A percentile compares a stretch with the other conserved stretches of the same genome.
phyloP scores from a whole-genome alignment of 2,888 invertebrate genomes.

The Eristalinus sepulchralis region DNA sequence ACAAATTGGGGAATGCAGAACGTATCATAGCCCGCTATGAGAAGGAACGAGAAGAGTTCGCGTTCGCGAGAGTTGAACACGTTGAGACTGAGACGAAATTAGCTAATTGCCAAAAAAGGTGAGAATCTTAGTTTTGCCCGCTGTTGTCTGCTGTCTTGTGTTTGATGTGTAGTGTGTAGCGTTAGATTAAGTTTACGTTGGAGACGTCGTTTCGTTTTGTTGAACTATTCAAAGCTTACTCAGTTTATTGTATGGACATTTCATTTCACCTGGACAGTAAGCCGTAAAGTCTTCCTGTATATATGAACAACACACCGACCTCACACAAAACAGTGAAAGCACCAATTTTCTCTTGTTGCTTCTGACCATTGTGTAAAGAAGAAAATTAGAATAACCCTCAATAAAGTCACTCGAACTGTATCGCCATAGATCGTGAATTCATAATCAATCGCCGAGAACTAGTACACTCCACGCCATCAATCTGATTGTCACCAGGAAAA shows the following conservation, averaged over 20 bases:
- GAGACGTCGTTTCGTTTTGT: too few relatives aligned
- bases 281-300: too few relatives aligned
- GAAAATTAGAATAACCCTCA: too few relatives aligned
- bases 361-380: neutral
- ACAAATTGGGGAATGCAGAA: constrained; percentile 66
- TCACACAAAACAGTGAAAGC: neutral
- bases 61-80: constrained; percentile 62
- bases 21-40: constrained; percentile 45
- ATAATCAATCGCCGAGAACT: neutral
- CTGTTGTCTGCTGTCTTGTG: constrained; percentile 1
- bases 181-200: neutral
- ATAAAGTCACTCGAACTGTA: neutral
- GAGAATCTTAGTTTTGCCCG: constrained; percentile 45
- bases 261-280: too few relatives aligned
- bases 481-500: neutral
- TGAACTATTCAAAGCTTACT: too few relatives aligned
- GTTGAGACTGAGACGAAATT: constrained; percentile 71
- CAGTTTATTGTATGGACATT: too few relatives aligned
- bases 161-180: neutral
- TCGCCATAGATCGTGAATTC: neutral
- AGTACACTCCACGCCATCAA: neutral
- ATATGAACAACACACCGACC: neutral
- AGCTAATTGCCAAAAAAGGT: constrained; percentile 72
- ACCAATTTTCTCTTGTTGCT: too few relatives aligned
- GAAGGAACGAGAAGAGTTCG: constrained; percentile 62